Conservation (phyloP, 2,113 vertebrate genomes). For the Oreochromis spilurus region DNA sequence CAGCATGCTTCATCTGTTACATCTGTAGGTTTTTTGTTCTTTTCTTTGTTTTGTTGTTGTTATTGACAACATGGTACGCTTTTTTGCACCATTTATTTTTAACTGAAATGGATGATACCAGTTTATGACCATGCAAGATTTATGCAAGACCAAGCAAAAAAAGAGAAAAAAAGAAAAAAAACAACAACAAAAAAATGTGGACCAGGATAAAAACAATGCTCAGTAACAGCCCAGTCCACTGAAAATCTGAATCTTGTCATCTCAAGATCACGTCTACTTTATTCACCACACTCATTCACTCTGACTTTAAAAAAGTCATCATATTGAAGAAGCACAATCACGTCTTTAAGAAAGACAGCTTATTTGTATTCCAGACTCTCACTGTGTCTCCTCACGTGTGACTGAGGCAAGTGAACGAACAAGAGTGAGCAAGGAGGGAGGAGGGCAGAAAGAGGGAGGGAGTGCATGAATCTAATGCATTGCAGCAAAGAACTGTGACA, state of each 20-base stretch:
- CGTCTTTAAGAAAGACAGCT: slow-evolving; percentile 70
- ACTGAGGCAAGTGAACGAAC: slow-evolving; percentile 66
- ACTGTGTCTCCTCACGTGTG: slow-evolving; percentile 66
- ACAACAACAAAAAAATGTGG: not conserved
- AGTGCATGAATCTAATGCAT: slow-evolving; percentile 59
- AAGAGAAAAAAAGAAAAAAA: too few relatives aligned
- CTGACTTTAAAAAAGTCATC: slow-evolving; percentile 5
- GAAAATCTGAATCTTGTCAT: slow-evolving; percentile 16
- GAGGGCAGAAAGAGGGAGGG: slow-evolving; percentile 45
- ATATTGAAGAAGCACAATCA: slow-evolving; percentile 62
- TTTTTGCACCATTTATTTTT: not conserved
- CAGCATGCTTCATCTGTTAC: too few relatives aligned
- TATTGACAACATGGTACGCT: too few relatives aligned
- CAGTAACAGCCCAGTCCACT: not conserved
- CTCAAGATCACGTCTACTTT: slow-evolving; percentile 7
- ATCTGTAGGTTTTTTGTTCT: too few relatives aligned
- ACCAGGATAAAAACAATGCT: not conserved
- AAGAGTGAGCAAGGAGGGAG: slow-evolving; percentile 54
- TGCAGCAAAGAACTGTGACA: slow-evolving; percentile 74
- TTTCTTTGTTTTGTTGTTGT: too few relatives aligned
- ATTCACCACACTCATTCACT: not conserved
- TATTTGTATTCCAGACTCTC: slow-evolving; percentile 74
- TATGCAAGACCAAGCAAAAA: not conserved
- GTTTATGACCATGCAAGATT: not conserved
- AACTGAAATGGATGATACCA: not conserved